Conservation (phyloP, 2,888 invertebrate species). For the Morpho deidamia region DNA sequence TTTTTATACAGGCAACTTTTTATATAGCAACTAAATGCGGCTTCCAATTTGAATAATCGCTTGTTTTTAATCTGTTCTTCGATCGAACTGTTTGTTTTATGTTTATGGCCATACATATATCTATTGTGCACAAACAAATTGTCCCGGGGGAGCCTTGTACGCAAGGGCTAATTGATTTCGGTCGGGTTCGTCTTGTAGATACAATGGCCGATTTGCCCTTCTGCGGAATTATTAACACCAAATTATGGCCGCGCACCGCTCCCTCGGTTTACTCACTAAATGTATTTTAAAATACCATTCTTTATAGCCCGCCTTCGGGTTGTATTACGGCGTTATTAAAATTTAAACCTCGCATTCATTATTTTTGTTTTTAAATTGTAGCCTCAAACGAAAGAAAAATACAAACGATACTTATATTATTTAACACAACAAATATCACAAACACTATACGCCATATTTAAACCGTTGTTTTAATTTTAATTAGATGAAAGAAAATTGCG, state of each 20-base stretch:
- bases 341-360: neutral
- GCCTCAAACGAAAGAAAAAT: no score
- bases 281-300: constrained; percentile 39
- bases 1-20: no score
- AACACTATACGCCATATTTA: no score
- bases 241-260: constrained; percentile 43
- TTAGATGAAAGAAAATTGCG: no score
- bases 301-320: constrained; percentile 20
- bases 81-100: no score
- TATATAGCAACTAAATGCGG: no score
- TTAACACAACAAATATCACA: no score
- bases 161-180: constrained; percentile 61
- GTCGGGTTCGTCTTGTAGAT: constrained; percentile 21
- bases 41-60: no score
- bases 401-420: no score
- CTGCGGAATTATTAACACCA: constrained; percentile 61
- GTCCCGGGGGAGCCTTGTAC: constrained; percentile 42
- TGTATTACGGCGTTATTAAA: constrained; percentile 20
- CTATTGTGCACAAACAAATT: constrained; percentile 44
- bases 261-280: constrained; percentile 49
- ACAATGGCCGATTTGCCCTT: constrained; percentile 44
- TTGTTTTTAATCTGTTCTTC: no score
- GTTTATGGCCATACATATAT: no score
- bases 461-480: no score
- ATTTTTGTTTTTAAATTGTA: neutral